Evolutionary conservation across 2,797 vertebrate species (phyloP).

Genomic region (Pitangus sulphuratus): DNA sequence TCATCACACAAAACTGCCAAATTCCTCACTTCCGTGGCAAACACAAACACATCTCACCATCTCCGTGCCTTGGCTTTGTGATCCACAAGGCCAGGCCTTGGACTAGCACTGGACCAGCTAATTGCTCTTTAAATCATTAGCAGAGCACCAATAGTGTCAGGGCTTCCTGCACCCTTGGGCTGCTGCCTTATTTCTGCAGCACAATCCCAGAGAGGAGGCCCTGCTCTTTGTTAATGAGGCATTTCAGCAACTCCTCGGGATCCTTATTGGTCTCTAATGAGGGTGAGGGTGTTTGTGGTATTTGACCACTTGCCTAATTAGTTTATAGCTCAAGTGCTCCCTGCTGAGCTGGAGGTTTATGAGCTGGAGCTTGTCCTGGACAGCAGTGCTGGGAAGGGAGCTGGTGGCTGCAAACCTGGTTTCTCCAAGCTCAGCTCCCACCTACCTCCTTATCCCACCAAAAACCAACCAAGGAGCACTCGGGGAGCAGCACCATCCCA

Average conservation of each 20-base stretch:
- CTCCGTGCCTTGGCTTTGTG: not conserved
- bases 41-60: rapidly evolving
- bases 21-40: not conserved
- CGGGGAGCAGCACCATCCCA: not conserved
- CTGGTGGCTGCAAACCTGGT: not conserved
- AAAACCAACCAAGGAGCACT: rapidly evolving
- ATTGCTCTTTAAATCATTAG: not conserved
- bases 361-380: not conserved
- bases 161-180: not conserved
- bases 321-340: not conserved
- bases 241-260: not conserved
- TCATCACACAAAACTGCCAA: not conserved
- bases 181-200: not conserved
- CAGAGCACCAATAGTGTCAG: rapidly evolving
- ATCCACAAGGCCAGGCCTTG: not conserved
- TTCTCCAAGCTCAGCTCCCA: not conserved
- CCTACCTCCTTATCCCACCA: not conserved
- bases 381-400: not conserved
- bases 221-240: not conserved
- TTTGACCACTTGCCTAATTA: not conserved
- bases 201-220: not conserved
- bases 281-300: not conserved
- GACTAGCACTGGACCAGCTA: not conserved
- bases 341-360: not conserved
- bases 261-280: not conserved